These are phyloP conservation scores for Latrodectus geometricus DNA, from an alignment of 1,140 invertebrate species.

Conservation along the genomic window DNA sequence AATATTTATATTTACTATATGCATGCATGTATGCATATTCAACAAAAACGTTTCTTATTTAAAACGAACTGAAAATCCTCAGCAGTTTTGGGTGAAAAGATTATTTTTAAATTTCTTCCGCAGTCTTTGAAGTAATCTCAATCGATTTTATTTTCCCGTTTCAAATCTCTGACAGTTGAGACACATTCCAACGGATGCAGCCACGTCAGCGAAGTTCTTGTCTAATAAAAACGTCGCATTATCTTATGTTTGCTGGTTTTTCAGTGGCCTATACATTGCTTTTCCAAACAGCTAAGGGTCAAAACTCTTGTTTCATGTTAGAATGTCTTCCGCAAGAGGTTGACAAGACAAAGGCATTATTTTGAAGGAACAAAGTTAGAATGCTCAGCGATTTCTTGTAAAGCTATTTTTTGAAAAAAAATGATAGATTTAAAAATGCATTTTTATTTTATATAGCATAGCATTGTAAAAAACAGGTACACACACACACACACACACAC, in stretches of 20 bases:
- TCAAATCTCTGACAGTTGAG: slow-evolving; percentile 43
- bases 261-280: slow-evolving; percentile 9
- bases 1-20: too few species aligned
- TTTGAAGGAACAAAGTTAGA: not conserved
- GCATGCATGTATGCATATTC: too few species aligned
- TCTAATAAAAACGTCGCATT: slow-evolving; percentile 59
- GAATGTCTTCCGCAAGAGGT: not conserved
- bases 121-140: not conserved
- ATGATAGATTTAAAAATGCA: not conserved
- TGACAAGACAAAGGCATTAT: not conserved
- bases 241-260: slow-evolving; percentile 42
- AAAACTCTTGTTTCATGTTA: slow-evolving; percentile 23
- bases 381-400: not conserved
- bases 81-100: too few species aligned
- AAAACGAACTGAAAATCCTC: too few species aligned
- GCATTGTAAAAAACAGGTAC: not conserved
- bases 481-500: too few species aligned
- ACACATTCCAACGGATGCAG: slow-evolving; percentile 32
- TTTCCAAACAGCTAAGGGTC: slow-evolving; percentile 3
- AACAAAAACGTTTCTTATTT: too few species aligned
- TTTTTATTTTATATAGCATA: not conserved
- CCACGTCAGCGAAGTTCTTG: slow-evolving; percentile 54
- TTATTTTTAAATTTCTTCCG: not conserved
- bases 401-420: not conserved
- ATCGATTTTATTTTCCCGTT: slow-evolving; percentile 24